Percentiles rank a stretch among this genome's conserved stretches.
These are phyloP conservation scores for Hartigia nigra DNA, from an alignment of 2,888 invertebrate species.

Conservation along the genomic window DNA sequence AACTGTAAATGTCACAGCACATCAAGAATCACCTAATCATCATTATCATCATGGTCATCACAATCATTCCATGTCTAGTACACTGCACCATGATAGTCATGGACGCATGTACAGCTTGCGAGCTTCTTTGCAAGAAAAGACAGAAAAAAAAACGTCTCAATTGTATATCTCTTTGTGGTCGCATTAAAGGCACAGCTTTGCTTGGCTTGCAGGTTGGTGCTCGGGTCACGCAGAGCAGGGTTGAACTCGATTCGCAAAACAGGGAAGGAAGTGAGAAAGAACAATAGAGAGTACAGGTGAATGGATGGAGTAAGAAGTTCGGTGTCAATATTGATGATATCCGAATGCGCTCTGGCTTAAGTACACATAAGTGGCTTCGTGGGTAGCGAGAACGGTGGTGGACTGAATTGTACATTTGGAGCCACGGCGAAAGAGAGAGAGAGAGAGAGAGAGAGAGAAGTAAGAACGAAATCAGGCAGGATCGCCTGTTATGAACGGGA, in stretches of 20 bases:
- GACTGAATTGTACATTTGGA: not conserved
- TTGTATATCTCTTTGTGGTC: not conserved
- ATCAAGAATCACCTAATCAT: not conserved
- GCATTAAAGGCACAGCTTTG: constrained; percentile 47
- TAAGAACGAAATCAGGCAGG: not conserved
- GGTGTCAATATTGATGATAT: not conserved
- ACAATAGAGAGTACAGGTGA: constrained; percentile 7
- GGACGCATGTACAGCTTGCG: not conserved
- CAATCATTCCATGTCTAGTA: not conserved
- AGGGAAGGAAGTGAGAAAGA: constrained; percentile 16
- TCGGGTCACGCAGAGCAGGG: constrained; percentile 28
- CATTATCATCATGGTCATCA: not conserved
- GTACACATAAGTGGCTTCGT: not conserved
- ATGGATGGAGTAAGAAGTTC: not conserved
- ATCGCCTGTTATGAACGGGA: constrained; percentile 49
- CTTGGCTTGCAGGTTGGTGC: constrained; percentile 58
- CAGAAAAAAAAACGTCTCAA: not conserved
- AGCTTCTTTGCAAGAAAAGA: not conserved
- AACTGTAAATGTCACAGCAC: not conserved
- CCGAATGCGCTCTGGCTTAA: not conserved
- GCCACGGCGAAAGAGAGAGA: constrained; percentile 14
- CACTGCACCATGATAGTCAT: not conserved
- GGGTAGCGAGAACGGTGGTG: constrained; percentile 8
- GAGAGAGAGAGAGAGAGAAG: no score
- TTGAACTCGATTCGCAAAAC: constrained; percentile 25